phyloP scores from a whole-genome alignment of 2,888 invertebrate species.

The Flexamia atlantica region DNA sequence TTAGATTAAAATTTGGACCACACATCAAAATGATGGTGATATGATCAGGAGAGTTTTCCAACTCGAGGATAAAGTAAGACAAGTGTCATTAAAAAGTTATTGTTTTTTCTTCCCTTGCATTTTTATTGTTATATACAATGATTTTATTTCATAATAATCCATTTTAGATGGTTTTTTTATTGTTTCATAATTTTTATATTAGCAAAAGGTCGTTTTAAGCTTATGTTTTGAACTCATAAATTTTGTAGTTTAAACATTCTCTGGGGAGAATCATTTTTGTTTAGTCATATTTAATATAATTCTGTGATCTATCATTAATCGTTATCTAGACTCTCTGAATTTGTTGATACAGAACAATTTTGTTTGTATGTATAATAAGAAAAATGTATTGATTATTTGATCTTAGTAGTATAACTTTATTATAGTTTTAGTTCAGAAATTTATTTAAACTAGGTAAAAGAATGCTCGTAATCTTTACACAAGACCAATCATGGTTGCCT shows the following conservation, averaged over 20 bases:
- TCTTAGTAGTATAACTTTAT: slow-evolving; percentile 32
- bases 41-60: neutral
- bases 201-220: neutral
- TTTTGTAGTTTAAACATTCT: neutral
- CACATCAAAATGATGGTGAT: slow-evolving; percentile 19
- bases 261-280: neutral
- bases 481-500: slow-evolving; percentile 14
- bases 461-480: neutral
- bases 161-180: too few relatives aligned
- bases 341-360: slow-evolving; percentile 43
- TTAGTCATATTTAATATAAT: slow-evolving; percentile 15
- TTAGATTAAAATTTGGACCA: slow-evolving; percentile 23
- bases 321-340: slow-evolving; percentile 54
- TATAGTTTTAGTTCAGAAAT: slow-evolving; percentile 24
- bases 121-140: slow-evolving; percentile 10
- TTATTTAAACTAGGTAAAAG: slow-evolving; percentile 37
- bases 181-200: neutral
- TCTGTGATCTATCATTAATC: slow-evolving; percentile 53
- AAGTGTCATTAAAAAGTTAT: neutral
- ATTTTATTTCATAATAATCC: too few relatives aligned
- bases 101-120: neutral
- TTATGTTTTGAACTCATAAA: neutral
- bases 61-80: neutral
- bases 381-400: slow-evolving; percentile 26
- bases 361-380: slow-evolving; percentile 25